These are phyloP conservation scores for Drosophila colorata DNA, from an alignment of 2,888 invertebrate genomes.

Conservation along the genomic window DNA sequence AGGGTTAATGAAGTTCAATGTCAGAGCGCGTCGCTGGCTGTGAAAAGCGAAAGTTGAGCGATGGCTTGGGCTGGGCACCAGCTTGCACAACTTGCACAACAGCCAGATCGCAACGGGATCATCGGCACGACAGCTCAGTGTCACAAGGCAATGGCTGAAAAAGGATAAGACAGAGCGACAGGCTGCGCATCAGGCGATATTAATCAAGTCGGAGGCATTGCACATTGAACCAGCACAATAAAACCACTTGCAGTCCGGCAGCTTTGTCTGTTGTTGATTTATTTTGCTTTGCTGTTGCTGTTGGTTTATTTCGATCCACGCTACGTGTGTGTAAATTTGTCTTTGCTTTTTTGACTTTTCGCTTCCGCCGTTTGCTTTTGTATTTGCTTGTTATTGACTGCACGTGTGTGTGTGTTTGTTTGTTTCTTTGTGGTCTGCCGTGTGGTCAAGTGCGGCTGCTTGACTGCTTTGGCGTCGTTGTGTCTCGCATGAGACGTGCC, in stretches of 20 bases:
- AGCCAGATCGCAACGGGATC: constrained; percentile 1
- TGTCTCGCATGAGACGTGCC: constrained; percentile 56
- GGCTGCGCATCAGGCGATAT: neutral
- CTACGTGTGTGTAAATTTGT: constrained; percentile 34
- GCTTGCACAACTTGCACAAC: neutral
- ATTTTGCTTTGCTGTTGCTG: constrained; percentile 4
- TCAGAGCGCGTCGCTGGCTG: constrained; percentile 23
- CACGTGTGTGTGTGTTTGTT: constrained; percentile 1
- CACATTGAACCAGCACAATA: neutral
- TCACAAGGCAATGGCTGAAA: constrained; percentile 8
- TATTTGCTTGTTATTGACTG: constrained; percentile 27
- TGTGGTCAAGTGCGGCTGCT: constrained; percentile 19
- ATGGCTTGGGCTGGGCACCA: constrained; percentile 6
- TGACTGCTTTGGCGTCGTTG: constrained; percentile 49
- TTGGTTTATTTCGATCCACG: constrained; percentile 26
- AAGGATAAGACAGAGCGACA: constrained; percentile 21
- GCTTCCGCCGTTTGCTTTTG: constrained; percentile 47
- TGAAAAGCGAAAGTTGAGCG: constrained; percentile 47
- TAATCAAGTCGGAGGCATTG: neutral
- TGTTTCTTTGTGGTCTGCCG: constrained; percentile 16
- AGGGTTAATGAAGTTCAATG: constrained; percentile 64
- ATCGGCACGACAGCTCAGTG: constrained; percentile 20
- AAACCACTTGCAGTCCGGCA: neutral
- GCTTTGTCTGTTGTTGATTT: constrained; percentile 7
- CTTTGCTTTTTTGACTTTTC: constrained; percentile 17